A percentile compares a stretch with the other conserved stretches of the same genome.
Evolutionary conservation across 2,797 vertebrate species (phyloP).

Genomic region (Notamacropus eugenii): DNA sequence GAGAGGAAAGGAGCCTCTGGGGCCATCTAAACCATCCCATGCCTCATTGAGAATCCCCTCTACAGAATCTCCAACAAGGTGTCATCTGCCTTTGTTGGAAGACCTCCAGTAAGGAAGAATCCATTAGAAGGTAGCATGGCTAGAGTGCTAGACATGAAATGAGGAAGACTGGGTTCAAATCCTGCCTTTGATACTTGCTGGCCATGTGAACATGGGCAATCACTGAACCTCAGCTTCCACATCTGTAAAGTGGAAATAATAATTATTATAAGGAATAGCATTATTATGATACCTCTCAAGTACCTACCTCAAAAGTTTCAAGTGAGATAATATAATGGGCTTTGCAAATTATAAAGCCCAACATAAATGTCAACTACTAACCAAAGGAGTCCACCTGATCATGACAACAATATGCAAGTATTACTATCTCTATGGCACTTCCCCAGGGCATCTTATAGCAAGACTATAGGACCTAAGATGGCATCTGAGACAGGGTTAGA

Average conservation of each 20-base stretch:
- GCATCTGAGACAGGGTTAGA: background rate
- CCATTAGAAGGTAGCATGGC: background rate
- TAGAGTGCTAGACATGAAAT: background rate
- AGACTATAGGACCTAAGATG: background rate
- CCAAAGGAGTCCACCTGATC: background rate
- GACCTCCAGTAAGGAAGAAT: background rate
- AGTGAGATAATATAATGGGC: background rate
- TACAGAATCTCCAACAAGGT: background rate
- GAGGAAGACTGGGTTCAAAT: background rate
- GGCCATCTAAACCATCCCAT: background rate
- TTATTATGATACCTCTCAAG: background rate
- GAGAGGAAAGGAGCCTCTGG: background rate
- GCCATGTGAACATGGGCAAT: background rate
- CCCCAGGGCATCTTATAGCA: background rate
- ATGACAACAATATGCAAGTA: background rate
- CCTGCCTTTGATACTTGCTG: background rate
- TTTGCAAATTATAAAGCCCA: background rate
- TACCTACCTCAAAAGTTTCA: background rate
- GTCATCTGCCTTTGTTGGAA: background rate
- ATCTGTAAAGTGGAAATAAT: background rate
- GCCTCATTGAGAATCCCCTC: background rate
- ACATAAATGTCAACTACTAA: background rate
- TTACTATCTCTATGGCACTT: background rate
- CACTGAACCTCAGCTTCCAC: background rate
- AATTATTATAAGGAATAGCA: background rate